Conservation (phyloP, 2,113 vertebrate genomes). For the Antechinus flavipes region DNA sequence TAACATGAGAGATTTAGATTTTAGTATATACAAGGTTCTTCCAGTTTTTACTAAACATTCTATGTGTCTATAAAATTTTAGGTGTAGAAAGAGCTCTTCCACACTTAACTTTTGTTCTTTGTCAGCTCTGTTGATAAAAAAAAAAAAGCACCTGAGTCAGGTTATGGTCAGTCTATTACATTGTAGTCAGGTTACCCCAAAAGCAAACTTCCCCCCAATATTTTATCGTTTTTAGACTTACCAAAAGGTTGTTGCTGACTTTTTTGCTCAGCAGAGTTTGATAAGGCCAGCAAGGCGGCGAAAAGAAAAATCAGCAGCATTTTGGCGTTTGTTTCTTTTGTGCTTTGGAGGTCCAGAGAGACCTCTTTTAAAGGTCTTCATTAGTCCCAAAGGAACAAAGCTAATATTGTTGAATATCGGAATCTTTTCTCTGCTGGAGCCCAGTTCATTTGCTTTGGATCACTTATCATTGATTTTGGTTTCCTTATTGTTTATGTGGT, state of each 20-base stretch:
- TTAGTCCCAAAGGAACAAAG: neutral
- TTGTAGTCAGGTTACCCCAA: neutral
- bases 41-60: neutral
- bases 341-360: neutral
- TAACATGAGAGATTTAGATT: neutral
- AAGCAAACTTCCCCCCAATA: neutral
- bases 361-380: neutral
- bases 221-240: neutral
- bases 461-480: neutral
- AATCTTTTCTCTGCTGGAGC: neutral
- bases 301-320: slow-evolving; percentile 7
- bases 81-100: neutral
- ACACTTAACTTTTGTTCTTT: slow-evolving; percentile 1
- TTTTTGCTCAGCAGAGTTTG: neutral
- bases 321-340: neutral
- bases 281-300: neutral
- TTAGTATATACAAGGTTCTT: neutral
- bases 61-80: neutral
- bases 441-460: neutral
- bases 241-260: neutral
- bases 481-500: neutral
- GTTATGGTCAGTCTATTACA: neutral
- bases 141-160: neutral
- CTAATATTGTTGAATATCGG: neutral
- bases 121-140: neutral